Evolutionary conservation across 2,113 vertebrate species (phyloP).

Genomic region (Origma solitaria): DNA sequence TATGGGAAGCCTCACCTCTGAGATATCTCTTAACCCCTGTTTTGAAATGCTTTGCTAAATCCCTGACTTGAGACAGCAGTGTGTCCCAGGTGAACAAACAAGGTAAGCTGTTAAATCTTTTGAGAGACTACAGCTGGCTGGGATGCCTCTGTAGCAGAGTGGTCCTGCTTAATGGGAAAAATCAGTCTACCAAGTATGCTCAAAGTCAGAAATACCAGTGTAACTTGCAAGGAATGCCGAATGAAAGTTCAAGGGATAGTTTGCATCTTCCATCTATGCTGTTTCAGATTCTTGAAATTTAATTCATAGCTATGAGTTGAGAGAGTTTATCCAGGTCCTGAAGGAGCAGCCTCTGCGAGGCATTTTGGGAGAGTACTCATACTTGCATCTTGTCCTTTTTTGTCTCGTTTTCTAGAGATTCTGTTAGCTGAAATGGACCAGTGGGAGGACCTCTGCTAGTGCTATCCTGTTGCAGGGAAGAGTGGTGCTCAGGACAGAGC

Average conservation of each 20-base stretch:
- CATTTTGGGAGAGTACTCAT: neutral
- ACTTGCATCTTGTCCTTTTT: slow-evolving; percentile 5
- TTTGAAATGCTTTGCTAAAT: neutral
- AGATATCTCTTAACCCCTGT: neutral
- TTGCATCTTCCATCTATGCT: slow-evolving; percentile 3
- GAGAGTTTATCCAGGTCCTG: neutral
- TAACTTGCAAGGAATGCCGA: slow-evolving; percentile 5
- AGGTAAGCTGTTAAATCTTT: neutral
- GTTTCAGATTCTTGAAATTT: slow-evolving; percentile 40
- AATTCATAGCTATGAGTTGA: slow-evolving; percentile 17
- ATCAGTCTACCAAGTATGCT: neutral
- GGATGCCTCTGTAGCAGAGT: neutral
- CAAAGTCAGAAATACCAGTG: neutral
- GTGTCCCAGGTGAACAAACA: neutral
- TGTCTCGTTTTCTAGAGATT: neutral
- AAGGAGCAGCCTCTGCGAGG: neutral
- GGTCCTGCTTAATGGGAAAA: neutral
- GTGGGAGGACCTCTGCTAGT: neutral
- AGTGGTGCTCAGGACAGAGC: neutral
- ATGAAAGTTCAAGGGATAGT: neutral
- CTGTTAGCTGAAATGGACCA: neutral
- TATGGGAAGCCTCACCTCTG: neutral
- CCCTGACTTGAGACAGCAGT: neutral
- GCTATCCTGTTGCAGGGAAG: neutral
- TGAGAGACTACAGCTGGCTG: too few species aligned